These are phyloP conservation scores for Rachycentron canadum DNA, from an alignment of 2,797 vertebrate species.

Conservation along the genomic window DNA sequence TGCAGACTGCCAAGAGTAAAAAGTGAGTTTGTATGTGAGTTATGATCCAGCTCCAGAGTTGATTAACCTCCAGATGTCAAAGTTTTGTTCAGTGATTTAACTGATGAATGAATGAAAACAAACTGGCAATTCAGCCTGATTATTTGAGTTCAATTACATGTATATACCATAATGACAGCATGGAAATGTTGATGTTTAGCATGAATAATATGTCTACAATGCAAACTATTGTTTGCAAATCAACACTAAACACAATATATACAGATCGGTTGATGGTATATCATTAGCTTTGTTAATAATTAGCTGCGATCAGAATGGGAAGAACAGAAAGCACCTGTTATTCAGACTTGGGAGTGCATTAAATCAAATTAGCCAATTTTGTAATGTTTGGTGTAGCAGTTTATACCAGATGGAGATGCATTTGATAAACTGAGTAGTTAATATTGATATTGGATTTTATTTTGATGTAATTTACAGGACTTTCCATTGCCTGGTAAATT, in stretches of 20 bases:
- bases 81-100: background rate
- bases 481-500: too few relatives aligned
- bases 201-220: background rate
- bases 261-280: background rate
- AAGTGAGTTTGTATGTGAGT: background rate
- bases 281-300: background rate
- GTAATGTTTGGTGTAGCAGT: too few relatives aligned
- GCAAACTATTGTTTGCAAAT: background rate
- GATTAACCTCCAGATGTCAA: background rate
- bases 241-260: background rate
- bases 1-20: background rate
- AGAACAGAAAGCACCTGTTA: too few relatives aligned
- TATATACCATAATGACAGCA: too few relatives aligned
- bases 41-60: background rate
- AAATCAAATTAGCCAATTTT: too few relatives aligned
- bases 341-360: too few relatives aligned
- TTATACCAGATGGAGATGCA: too few relatives aligned
- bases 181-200: background rate
- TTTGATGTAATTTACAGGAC: too few relatives aligned
- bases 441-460: too few relatives aligned
- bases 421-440: too few relatives aligned
- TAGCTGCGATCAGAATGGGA: background rate
- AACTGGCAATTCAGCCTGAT: background rate
- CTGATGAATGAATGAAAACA: background rate
- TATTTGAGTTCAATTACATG: background rate